Percentiles rank a stretch among this genome's conserved stretches.
phyloP scores from a whole-genome alignment of 2,797 vertebrate genomes.

The Aldrovandia affinis region DNA sequence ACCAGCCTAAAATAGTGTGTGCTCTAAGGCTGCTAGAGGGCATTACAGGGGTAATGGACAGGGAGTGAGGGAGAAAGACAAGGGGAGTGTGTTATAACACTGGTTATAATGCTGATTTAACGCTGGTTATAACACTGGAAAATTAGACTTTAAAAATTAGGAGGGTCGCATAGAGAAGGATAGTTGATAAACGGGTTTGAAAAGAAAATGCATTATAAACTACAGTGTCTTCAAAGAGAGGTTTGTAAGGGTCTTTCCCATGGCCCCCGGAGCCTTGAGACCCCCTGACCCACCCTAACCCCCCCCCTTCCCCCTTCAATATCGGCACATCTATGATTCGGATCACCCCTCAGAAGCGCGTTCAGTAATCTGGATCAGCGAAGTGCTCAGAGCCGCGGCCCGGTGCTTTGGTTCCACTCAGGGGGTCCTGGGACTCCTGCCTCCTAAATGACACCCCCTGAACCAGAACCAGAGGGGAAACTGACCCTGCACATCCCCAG shows the following conservation, averaged over 20 bases:
- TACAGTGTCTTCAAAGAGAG: constrained; percentile 16
- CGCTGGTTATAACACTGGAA: not conserved
- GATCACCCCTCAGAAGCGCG: constrained; percentile 40
- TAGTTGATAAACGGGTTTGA: constrained; percentile 10
- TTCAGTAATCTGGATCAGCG: constrained; percentile 26
- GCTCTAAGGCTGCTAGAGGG: not conserved
- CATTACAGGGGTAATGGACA: constrained; percentile 14
- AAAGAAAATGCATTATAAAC: constrained; percentile 12
- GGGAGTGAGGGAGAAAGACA: not conserved
- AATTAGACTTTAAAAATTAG: not conserved
- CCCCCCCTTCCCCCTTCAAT: no score
- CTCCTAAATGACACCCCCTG: constrained; percentile 41
- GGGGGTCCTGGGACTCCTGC: constrained; percentile 28
- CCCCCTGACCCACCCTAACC: no score
- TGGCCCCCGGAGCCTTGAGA: constrained; percentile 19
- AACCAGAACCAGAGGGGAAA: constrained; percentile 47
- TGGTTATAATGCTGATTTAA: not conserved
- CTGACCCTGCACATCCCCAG: constrained; percentile 49
- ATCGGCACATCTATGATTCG: constrained; percentile 41
- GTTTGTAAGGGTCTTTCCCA: not conserved
- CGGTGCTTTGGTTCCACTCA: constrained; percentile 36
- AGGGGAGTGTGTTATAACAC: no score
- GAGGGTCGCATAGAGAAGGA: not conserved
- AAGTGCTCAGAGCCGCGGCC: constrained; percentile 31
- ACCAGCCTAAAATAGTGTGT: constrained; percentile 8